Conservation (phyloP, 1,140 invertebrate genomes). For the Acyrthosiphon pisum region DNA sequence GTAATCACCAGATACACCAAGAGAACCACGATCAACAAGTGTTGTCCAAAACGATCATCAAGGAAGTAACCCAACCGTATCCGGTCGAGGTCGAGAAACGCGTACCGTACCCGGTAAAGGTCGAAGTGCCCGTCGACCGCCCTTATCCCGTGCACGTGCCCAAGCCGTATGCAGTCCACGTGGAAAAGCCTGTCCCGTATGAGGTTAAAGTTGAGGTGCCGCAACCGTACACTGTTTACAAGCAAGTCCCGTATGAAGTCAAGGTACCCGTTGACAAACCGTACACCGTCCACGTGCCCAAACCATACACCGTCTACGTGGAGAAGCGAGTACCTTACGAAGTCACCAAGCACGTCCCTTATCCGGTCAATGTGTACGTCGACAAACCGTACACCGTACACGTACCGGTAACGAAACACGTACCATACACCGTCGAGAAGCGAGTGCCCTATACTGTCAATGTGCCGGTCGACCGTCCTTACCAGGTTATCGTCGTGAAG, state of each 20-base stretch:
- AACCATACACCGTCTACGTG: slow-evolving; percentile 79
- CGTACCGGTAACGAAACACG: slow-evolving; percentile 71
- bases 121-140: slow-evolving; percentile 60
- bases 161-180: slow-evolving; percentile 71
- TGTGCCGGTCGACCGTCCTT: slow-evolving; percentile 47
- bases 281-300: slow-evolving; percentile 74
- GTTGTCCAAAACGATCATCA: slow-evolving; percentile 58
- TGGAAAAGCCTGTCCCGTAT: slow-evolving; percentile 70
- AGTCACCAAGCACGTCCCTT: slow-evolving; percentile 68
- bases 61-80: slow-evolving; percentile 58
- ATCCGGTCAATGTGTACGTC: slow-evolving; percentile 74
- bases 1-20: background rate
- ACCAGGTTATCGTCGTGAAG: slow-evolving; percentile 60
- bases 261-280: slow-evolving; percentile 79
- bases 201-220: slow-evolving; percentile 63
- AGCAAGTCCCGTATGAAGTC: slow-evolving; percentile 64
- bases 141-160: slow-evolving; percentile 67
- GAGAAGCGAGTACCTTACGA: slow-evolving; percentile 67
- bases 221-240: slow-evolving; percentile 63
- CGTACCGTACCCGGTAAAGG: slow-evolving; percentile 66
- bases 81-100: slow-evolving; percentile 61
- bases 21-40: slow-evolving; percentile 37
- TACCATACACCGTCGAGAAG: slow-evolving; percentile 66
- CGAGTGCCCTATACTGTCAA: slow-evolving; percentile 53
- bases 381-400: slow-evolving; percentile 71